Evolutionary conservation across 2,888 invertebrate genomes (phyloP), one percentile per base, ranked within the genome.

Genomic region (Oconnorella tubifera): DNA sequence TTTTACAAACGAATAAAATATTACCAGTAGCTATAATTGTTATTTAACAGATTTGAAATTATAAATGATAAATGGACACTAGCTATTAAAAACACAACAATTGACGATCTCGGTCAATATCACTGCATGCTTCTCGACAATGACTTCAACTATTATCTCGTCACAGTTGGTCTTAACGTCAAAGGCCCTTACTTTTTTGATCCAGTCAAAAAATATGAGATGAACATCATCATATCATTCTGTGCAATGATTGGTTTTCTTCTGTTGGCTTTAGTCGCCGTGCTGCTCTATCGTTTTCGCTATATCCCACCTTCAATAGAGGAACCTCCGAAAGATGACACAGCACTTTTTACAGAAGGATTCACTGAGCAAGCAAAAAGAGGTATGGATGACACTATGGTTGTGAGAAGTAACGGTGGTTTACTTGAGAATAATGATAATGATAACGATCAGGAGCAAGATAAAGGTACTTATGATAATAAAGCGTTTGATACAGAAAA

Each of bases 181-280:
- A 19, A 27, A 19, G 59, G 59, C 50, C 59, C 59, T 10, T 59
- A 59, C 59, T 59, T 59, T 31, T 48, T 49, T 28, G 50, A 59
- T 19, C 49, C 28, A 2, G 48, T 48, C 49, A 29, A 49, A 27
- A 59, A 49, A 50, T 59, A 59, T 31, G 27, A 27, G 25, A 27
- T 14, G 48, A 31, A 58, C 51, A 32, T 29, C 27, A 50, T 48
- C 2, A 60, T 60, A 19, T 27, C 25, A 10, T 27, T 60, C 60
- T 27, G 28, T 19, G 27, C 51, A 29, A n/a, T 60, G 48, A 28
- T 48, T 50, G 60, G 60, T 14, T 60, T 60, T 51, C 60, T 60
- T 29, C 60, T 60, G 2, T 29, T 60, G 29, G 25, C 60, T 2
- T 49, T 31, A 49, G 31, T 48, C 50, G 2, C 19, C 29, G 3